phyloP scores from a whole-genome alignment of 1,140 invertebrate species.

The Drosophila kohkoa region DNA sequence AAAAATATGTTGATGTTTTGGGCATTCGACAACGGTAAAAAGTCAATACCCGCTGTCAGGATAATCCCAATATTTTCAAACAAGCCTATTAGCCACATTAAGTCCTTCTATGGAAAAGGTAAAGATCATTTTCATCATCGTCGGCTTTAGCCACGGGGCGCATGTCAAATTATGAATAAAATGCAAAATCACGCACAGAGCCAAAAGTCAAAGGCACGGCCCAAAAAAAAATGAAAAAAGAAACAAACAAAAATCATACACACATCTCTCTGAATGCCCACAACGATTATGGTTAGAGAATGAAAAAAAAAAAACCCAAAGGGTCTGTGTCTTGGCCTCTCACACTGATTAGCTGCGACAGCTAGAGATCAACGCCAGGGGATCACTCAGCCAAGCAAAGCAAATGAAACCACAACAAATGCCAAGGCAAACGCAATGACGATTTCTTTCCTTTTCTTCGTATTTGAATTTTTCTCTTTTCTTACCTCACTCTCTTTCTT shows the following conservation, averaged over 20 bases:
- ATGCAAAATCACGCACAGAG: slow-evolving; percentile 80
- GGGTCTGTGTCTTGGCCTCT: slow-evolving; percentile 46
- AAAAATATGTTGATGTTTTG: slow-evolving; percentile 25
- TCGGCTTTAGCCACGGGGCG: slow-evolving; percentile 83
- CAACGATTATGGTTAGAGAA: slow-evolving; percentile 20
- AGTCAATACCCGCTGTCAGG: slow-evolving; percentile 68
- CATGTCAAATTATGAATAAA: slow-evolving; percentile 84
- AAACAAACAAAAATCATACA: slow-evolving; percentile 13
- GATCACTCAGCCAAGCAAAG: slow-evolving; percentile 49
- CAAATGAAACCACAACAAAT: slow-evolving; percentile 62
- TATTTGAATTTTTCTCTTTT: slow-evolving; percentile 19
- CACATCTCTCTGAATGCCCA: slow-evolving; percentile 28
- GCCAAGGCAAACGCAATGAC: slow-evolving; percentile 38
- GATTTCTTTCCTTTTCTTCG: slow-evolving; percentile 24
- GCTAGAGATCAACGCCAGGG: slow-evolving; percentile 80
- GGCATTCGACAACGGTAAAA: slow-evolving; percentile 25
- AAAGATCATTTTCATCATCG: slow-evolving; percentile 83
- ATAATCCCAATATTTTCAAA: slow-evolving; percentile 84
- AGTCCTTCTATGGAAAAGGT: slow-evolving; percentile 78
- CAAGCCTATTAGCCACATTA: slow-evolving; percentile 78
- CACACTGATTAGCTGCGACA: slow-evolving; percentile 84
- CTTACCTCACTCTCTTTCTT: slow-evolving; percentile 17
- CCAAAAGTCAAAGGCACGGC: slow-evolving; percentile 64
- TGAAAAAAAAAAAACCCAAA: background rate
- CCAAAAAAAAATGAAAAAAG: slow-evolving; percentile 26